Base-by-base conservation (phyloP, 2,113 vertebrate species). In the Gambusia holbrooki region DNA sequence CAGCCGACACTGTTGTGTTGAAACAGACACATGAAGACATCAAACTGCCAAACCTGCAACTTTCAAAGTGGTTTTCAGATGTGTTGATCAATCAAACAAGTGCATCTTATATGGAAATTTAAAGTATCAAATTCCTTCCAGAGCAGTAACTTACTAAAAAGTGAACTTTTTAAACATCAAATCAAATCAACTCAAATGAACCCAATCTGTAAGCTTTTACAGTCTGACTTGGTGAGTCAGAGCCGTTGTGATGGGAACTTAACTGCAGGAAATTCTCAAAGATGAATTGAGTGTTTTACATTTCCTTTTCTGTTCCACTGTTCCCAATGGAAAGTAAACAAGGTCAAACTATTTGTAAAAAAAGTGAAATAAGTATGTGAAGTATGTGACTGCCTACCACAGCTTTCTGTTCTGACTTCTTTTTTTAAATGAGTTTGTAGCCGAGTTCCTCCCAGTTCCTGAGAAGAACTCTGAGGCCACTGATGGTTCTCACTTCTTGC, bases 391-490 rank as follows among this genome's bases (percentile, higher is more conserved):
- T 14, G 3, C 22, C 0, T 6, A 61, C 69, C 51, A 19, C 30
- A 60, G 28, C 30, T 61, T 71, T 71, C 51, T 37, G 51, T 71
- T 71, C 37, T 35, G 33, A 61, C 25, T 28, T 70, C 13, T 35
- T 40, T n/a, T 32, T 19, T 37, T 33, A 5, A 6, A 7, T n/a
- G 2, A 58, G 25, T 58, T 25, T n/a, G 5, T 28, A 33, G 19
- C 19, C 11, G 35, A 4, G 7, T 35, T 73, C 66, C 17, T 17
- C 0, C 66, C 30, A n/a, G 33, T 79, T 62, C n/a, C 4, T 48
- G 30, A 48, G 60, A 54, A 79, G 17, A 0, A 67, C 17, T 33
- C 61, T 42, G 17, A 70, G 19, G 10, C 2, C 17, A 27, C 27
- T 2, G 22, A 28, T 45, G 68, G 13, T 71, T 37, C n/a, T 60